A percentile compares a stretch with the other conserved stretches of the same genome.
These are phyloP conservation scores for Meles meles DNA, from an alignment of 2,113 vertebrate genomes.

Conservation along the genomic window DNA sequence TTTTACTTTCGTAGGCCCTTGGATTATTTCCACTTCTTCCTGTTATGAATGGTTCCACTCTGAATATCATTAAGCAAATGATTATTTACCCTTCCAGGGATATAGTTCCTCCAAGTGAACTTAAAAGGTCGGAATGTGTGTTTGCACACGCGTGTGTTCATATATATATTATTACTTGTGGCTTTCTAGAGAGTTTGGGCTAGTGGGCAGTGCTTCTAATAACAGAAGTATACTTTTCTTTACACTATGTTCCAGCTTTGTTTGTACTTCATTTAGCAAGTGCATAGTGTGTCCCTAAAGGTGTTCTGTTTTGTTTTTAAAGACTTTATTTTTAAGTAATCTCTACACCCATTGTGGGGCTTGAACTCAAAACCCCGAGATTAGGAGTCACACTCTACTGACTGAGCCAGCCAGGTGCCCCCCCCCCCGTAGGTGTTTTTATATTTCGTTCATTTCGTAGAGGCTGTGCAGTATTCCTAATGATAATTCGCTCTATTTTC, in stretches of 20 bases:
- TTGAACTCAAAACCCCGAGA: background rate
- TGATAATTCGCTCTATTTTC: slow-evolving; percentile 10
- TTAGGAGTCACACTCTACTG: background rate
- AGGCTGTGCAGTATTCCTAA: background rate
- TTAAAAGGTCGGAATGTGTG: background rate
- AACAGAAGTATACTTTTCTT: background rate
- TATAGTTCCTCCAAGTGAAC: background rate
- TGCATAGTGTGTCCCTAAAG: background rate
- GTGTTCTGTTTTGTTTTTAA: background rate
- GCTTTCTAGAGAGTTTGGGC: background rate
- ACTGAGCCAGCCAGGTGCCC: background rate
- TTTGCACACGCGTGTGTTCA: background rate
- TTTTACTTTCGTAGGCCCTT: background rate
- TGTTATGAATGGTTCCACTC: background rate
- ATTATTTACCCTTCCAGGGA: background rate
- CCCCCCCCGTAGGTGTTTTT: background rate
- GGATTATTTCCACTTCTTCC: slow-evolving; percentile 4
- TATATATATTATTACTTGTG: background rate
- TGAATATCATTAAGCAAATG: background rate
- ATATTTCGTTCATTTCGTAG: background rate
- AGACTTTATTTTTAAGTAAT: background rate
- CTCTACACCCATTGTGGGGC: background rate
- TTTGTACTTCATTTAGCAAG: background rate
- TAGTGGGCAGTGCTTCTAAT: background rate
- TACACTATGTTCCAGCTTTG: background rate